Conservation (phyloP, 30 jellyfish, hydroid and myxozoan species). For the Cassiopea xamachana region DNA sequence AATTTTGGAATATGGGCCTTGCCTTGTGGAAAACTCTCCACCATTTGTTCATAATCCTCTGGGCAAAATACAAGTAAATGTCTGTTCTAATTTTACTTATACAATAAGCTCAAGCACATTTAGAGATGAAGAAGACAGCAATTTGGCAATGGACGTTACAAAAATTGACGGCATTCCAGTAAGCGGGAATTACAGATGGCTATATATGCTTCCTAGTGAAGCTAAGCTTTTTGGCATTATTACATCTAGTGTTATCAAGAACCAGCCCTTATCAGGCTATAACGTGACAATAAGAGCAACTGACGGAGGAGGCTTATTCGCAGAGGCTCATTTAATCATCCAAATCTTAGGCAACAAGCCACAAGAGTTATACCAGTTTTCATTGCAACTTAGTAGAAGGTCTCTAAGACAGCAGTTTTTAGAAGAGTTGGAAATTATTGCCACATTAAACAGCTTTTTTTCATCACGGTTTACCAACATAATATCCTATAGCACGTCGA, state of each 20-base stretch:
- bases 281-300: conserved; percentile 86
- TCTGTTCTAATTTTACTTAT: conserved; percentile 75
- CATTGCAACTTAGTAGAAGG: conserved; percentile 41
- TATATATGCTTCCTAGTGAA: conserved; percentile 29
- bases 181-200: conserved; percentile 80
- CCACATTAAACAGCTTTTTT: conserved; percentile 46
- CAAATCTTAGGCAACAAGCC: conserved; percentile 66
- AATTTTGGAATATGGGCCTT: conserved; percentile 72
- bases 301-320: conserved; percentile 75
- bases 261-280: conserved; percentile 72
- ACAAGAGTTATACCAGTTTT: conserved; percentile 61
- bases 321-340: conserved; percentile 73
- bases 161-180: conserved; percentile 74
- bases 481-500: conserved; percentile 23
- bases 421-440: conserved; percentile 49
- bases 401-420: conserved; percentile 26
- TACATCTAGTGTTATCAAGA: conserved; percentile 47
- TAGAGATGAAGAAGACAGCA: conserved; percentile 84
- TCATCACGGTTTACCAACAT: conserved; percentile 59
- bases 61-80: conserved; percentile 54
- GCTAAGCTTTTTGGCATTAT: conserved; percentile 49
- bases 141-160: conserved; percentile 48
- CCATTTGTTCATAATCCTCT: conserved; percentile 63
- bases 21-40: conserved; percentile 63
- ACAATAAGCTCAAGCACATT: conserved; percentile 66